These are phyloP conservation scores for Strix aluco DNA, from an alignment of 2,113 vertebrate genomes.

Conservation along the genomic window DNA sequence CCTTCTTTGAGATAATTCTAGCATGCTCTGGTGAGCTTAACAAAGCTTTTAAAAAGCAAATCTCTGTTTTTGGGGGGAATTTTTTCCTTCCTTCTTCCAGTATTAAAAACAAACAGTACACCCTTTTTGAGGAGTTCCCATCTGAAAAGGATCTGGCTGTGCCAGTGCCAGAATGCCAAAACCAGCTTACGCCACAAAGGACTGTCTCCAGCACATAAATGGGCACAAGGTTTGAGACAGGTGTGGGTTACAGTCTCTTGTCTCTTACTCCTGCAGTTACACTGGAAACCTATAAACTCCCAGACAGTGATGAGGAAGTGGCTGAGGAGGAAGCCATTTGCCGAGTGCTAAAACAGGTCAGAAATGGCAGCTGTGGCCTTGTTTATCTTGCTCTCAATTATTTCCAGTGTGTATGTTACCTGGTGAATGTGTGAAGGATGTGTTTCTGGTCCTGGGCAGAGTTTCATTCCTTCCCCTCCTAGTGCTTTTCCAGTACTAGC, in stretches of 20 bases:
- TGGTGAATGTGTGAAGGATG: neutral
- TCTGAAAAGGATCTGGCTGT: neutral
- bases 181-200: neutral
- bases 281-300: slow-evolving; percentile 77
- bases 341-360: slow-evolving; percentile 88
- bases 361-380: neutral
- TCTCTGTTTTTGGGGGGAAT: neutral
- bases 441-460: neutral
- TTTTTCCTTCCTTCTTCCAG: neutral
- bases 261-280: slow-evolving; percentile 78
- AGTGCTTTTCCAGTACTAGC: neutral
- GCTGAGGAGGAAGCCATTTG: slow-evolving; percentile 85
- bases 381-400: neutral
- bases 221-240: neutral
- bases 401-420: neutral
- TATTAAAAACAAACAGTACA: neutral
- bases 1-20: neutral
- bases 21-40: neutral
- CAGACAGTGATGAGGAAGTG: slow-evolving; percentile 93
- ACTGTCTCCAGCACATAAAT: neutral
- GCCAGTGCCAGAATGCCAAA: neutral
- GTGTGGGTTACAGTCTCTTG: neutral
- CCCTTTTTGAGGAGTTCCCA: neutral
- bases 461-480: neutral
- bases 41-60: neutral